These are phyloP conservation scores for Enteromius viviparus DNA, from an alignment of 2,797 vertebrate species.

Conservation along the genomic window DNA sequence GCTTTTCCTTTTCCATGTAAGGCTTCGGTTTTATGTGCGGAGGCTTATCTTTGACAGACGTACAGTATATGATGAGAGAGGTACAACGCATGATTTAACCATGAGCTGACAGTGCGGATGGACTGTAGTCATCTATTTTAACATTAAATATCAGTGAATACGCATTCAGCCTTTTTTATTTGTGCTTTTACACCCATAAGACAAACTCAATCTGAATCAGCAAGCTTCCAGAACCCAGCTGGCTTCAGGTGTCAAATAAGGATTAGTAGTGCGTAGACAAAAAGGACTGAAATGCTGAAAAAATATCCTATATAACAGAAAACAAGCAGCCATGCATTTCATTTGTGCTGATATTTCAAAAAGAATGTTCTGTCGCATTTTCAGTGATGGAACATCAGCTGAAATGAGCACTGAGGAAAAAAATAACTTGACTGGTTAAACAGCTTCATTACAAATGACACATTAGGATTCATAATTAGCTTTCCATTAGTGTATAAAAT, in stretches of 20 bases:
- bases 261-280: constrained; percentile 28
- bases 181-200: constrained; percentile 52
- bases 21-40: not conserved
- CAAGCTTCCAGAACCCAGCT: constrained; percentile 36
- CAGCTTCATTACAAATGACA: not conserved
- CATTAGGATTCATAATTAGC: not conserved
- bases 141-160: constrained; percentile 42
- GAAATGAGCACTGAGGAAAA: not conserved
- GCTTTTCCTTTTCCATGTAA: not conserved
- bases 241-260: constrained; percentile 30
- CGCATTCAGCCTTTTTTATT: constrained; percentile 23
- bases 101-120: not conserved
- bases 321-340: constrained; percentile 40
- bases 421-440: not conserved
- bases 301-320: constrained; percentile 20
- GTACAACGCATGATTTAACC: constrained; percentile 1
- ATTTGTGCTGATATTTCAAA: constrained; percentile 26
- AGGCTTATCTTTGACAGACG: constrained; percentile 15
- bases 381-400: not conserved
- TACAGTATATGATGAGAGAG: not conserved
- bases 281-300: constrained; percentile 14
- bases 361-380: not conserved
- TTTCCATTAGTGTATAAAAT: not conserved
- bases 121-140: constrained; percentile 28
- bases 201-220: constrained; percentile 33